Base-by-base conservation (phyloP, 2,113 vertebrate genomes). In the Candoia aspera region DNA sequence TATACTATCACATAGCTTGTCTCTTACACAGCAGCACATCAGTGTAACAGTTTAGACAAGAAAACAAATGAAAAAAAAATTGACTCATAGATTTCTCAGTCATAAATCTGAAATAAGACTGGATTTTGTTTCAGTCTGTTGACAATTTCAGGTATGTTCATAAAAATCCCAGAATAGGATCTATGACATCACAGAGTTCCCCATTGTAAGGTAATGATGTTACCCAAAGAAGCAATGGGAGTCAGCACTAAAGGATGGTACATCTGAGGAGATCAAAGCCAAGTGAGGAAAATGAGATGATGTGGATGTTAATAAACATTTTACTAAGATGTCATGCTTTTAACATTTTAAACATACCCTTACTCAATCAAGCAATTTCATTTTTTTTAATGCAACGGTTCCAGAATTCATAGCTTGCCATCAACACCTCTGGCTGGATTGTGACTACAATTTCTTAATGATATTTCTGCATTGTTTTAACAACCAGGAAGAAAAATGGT, bases 141-240 rank as follows among this genome's bases (percentile, higher is more conserved):
- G 94, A 86, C 92, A 89, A 95, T 92, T 94, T 88, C 68, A 26
- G 54, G 88, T 53, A 90, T 68, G 42, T 88, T 93, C 93, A 94
- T 96, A 95, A 91, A 92, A 94, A 94, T 92, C 91, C 86, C 92
- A 95, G 95, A 95, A 96, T 89, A 94, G 93, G 95, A 55, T 90
- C 93, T 95, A 92, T 96, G 95, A 96, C 95, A 95, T 96, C 94
- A 96, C 94, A 94, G 92, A 93, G 94, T 94, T 93, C 93, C 94
- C 94, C 95, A 95, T 95, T 96, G 95, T 96, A 95, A 96, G 94
- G 92, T 93, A 94, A 90, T 96, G 96, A 96, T 95, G 94, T 96
- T 96, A 96, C 91, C 93, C 89, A 94, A 92, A 93, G 94, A 96
- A 96, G 96, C 96, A 97, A 96, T 95, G 95, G 95, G 96, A 95